phyloP scores from a whole-genome alignment of 2,797 vertebrate species.

The Cynodonichthys magdalenae region DNA sequence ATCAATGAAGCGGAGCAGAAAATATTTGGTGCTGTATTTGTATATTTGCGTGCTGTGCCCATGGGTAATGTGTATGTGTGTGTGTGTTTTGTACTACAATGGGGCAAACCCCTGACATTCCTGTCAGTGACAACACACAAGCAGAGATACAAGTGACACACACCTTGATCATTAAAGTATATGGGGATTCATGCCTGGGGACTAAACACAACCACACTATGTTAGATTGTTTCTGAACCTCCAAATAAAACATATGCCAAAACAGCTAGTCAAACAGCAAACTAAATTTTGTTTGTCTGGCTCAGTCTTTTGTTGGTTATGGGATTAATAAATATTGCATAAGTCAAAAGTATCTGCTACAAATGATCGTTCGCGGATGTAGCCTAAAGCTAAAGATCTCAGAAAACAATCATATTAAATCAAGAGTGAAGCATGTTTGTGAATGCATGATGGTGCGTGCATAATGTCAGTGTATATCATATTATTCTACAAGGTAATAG shows the following conservation, averaged over 20 bases:
- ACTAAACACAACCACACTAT: constrained; percentile 44
- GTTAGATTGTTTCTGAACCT: constrained; percentile 37
- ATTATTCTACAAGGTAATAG: constrained; percentile 76
- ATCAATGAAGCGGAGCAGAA: constrained; percentile 44
- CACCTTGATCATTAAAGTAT: constrained; percentile 61
- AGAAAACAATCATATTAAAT: constrained; percentile 45
- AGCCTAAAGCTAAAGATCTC: constrained; percentile 44
- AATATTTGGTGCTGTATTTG: constrained; percentile 5
- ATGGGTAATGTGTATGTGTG: constrained; percentile 26
- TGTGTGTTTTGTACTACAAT: constrained; percentile 33
- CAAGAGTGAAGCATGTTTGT: constrained; percentile 26
- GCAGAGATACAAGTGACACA: constrained; percentile 30
- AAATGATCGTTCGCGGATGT: constrained; percentile 24
- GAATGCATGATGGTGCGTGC: neutral
- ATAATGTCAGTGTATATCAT: constrained; percentile 41
- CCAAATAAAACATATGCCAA: constrained; percentile 45
- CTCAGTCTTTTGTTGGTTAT: constrained; percentile 21
- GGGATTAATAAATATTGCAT: constrained; percentile 53
- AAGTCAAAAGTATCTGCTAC: constrained; percentile 43
- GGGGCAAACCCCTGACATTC: constrained; percentile 60
- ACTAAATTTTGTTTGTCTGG: constrained; percentile 26
- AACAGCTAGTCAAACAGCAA: constrained; percentile 37
- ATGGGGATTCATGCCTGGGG: constrained; percentile 44
- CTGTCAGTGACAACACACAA: constrained; percentile 44
- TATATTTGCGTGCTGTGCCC: constrained; percentile 10